These are phyloP conservation scores for Lophotriccus pileatus DNA, from an alignment of 2,797 vertebrate species.

Conservation along the genomic window DNA sequence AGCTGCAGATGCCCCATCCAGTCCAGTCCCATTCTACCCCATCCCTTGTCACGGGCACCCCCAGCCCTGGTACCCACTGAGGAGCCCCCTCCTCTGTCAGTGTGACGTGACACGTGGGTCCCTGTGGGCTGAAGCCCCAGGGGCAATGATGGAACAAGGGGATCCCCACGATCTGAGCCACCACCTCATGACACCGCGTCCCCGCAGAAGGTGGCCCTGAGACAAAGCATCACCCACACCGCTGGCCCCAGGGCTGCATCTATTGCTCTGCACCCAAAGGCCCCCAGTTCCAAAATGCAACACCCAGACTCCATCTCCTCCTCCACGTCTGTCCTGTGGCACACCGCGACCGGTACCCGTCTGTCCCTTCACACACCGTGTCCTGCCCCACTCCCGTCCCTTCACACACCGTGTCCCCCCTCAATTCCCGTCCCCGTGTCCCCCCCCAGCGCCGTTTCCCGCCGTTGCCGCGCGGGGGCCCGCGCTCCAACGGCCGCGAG, in stretches of 20 bases:
- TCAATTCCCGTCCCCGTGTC: too few species aligned
- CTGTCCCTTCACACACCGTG: too few species aligned
- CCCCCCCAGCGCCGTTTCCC: neutral
- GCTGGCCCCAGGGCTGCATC: neutral
- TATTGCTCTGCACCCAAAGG: neutral
- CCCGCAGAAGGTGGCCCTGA: neutral
- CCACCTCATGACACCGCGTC: neutral
- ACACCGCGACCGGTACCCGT: too few species aligned
- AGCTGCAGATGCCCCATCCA: neutral
- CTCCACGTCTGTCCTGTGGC: fast-evolving
- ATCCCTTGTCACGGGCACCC: neutral
- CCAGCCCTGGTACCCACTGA: neutral
- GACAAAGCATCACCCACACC: neutral
- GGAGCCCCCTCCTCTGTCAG: neutral
- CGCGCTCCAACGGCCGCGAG: too few species aligned
- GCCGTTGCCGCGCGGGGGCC: neutral
- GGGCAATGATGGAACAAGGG: neutral
- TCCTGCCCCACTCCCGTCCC: neutral
- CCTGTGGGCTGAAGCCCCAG: neutral
- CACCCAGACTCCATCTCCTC: neutral
- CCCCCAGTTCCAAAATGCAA: neutral
- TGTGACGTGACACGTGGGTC: too few species aligned
- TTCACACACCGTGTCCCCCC: neutral
- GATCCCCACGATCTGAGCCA: neutral
- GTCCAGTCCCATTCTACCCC: neutral